Evolutionary conservation across 2,797 vertebrate species (phyloP).

Genomic region (Podarcis lilfordi): DNA sequence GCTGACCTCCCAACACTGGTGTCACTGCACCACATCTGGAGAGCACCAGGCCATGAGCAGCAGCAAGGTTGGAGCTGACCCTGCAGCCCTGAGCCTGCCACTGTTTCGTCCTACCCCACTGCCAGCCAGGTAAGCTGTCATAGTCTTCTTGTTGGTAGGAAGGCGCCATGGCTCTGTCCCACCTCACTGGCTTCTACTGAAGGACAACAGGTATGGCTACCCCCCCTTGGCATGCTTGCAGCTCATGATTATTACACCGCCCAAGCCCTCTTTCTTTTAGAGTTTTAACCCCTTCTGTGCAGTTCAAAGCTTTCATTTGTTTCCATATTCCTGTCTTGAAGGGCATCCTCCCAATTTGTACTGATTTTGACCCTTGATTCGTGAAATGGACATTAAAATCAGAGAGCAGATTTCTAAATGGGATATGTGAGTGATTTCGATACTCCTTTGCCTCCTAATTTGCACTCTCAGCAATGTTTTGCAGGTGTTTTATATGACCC

Average conservation of each 20-base stretch:
- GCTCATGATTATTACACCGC: background rate
- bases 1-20: no score
- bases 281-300: background rate
- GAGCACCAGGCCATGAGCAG: background rate
- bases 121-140: no score
- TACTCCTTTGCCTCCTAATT: constrained; percentile 55
- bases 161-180: no score
- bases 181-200: no score
- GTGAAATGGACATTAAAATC: constrained; percentile 49
- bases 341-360: constrained; percentile 1
- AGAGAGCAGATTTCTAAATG: constrained; percentile 55
- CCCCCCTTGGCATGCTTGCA: background rate
- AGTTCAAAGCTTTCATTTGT: background rate
- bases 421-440: constrained; percentile 49
- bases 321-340: background rate
- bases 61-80: no score
- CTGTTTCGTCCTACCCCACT: no score
- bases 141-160: no score
- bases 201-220: background rate
- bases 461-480: constrained; percentile 60
- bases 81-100: no score
- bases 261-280: background rate
- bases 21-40: no score
- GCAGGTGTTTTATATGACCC: constrained; percentile 67
- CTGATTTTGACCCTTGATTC: constrained; percentile 37